Percentiles rank a stretch among this genome's conserved stretches.
Evolutionary conservation across 2,797 vertebrate genomes (phyloP).

Genomic region (Sebastes flavidus): DNA sequence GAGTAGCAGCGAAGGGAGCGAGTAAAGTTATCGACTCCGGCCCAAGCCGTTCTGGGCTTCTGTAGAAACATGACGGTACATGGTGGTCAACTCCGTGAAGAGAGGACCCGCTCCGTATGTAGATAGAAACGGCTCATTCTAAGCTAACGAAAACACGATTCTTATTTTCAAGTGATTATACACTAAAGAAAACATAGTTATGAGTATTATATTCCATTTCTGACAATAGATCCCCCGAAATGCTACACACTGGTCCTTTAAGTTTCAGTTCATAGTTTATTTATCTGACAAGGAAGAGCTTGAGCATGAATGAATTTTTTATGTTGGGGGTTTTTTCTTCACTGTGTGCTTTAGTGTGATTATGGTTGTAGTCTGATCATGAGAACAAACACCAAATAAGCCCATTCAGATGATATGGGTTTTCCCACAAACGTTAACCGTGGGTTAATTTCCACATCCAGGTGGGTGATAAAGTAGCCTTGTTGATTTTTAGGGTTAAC

Average conservation of each 20-base stretch:
- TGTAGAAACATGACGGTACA: background rate
- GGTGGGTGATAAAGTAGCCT: constrained; percentile 56
- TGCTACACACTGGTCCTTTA: background rate
- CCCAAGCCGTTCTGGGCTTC: background rate
- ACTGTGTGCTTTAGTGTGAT: constrained; percentile 44
- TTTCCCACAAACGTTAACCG: constrained; percentile 53
- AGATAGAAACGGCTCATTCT: background rate
- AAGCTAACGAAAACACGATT: background rate
- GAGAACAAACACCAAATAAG: constrained; percentile 58
- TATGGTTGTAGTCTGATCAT: constrained; percentile 36
- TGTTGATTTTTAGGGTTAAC: constrained; percentile 57
- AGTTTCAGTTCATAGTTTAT: background rate
- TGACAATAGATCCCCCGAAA: background rate
- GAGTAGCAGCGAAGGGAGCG: too few species aligned
- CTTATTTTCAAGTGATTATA: background rate
- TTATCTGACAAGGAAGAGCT: constrained; percentile 28
- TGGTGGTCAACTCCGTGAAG: background rate
- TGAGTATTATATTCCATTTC: background rate
- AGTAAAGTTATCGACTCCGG: background rate
- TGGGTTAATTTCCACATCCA: constrained; percentile 67
- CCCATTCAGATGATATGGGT: constrained; percentile 29
- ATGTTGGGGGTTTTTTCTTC: constrained; percentile 47
- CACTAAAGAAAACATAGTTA: background rate
- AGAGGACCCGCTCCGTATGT: background rate
- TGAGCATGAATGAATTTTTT: background rate